These are phyloP conservation scores for Hyposoter didymator DNA, from an alignment of 2,888 invertebrate species.

Conservation along the genomic window DNA sequence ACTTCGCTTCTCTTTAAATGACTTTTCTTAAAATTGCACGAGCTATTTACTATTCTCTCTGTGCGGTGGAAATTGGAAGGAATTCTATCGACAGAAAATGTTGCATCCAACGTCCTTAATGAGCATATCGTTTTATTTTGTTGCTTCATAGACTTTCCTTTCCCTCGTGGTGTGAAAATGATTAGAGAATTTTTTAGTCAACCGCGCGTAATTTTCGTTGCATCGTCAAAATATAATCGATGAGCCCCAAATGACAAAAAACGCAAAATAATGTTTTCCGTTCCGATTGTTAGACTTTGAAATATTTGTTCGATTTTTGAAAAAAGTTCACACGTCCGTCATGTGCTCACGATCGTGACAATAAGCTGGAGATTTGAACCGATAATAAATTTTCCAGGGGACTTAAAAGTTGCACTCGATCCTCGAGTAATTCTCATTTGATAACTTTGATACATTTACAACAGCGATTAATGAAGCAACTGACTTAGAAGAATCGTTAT, in stretches of 20 bases:
- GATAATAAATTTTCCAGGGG: conserved; percentile 25
- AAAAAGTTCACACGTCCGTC: background rate
- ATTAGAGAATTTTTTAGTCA: background rate
- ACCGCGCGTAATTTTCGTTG: background rate
- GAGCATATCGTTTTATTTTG: background rate
- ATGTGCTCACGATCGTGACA: background rate
- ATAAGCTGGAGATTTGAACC: background rate
- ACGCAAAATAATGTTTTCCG: background rate
- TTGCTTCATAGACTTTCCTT: no score
- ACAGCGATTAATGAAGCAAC: conserved; percentile 41
- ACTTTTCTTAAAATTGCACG: no score
- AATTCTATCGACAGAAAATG: no score
- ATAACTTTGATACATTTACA: conserved; percentile 66
- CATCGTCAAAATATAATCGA: background rate
- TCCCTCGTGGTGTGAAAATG: background rate
- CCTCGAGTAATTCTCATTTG: conserved; percentile 24
- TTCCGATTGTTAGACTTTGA: background rate
- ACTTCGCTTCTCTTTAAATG: no score
- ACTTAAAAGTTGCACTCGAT: conserved; percentile 14
- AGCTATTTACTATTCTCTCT: no score
- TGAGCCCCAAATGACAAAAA: background rate
- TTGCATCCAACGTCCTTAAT: no score
- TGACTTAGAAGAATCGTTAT: conserved; percentile 29
- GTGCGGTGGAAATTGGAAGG: no score
- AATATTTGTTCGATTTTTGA: background rate